Conservation (phyloP, 2,797 vertebrate species). For the Sebastes iracundus region DNA sequence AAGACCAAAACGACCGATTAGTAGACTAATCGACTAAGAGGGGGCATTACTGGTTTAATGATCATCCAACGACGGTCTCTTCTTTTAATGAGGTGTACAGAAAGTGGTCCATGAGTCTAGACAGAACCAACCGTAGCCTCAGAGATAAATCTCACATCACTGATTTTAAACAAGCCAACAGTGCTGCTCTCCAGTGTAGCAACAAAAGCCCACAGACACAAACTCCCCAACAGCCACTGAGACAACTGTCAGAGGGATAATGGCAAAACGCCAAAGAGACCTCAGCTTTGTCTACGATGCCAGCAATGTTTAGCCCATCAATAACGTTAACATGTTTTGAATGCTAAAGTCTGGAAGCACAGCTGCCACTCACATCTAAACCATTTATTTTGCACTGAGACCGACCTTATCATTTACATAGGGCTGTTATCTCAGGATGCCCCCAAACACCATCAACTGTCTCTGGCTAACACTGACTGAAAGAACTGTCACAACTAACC, state of each 20-base stretch:
- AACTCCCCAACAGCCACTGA: constrained; percentile 7
- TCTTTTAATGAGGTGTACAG: not conserved
- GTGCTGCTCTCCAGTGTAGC: not conserved
- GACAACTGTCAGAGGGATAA: constrained; percentile 27
- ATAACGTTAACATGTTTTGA: not conserved
- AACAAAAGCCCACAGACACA: constrained; percentile 27
- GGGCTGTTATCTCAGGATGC: not conserved
- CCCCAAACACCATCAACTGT: not conserved
- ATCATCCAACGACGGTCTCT: not conserved
- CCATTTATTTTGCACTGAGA: not conserved
- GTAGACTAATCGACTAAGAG: no score
- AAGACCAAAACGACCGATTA: no score
- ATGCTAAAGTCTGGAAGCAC: not conserved
- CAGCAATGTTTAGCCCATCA: not conserved
- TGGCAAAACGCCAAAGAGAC: not conserved
- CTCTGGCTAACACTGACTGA: not conserved
- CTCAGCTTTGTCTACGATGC: constrained; percentile 1
- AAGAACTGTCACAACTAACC: constrained; percentile 6
- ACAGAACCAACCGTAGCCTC: not conserved
- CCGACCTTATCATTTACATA: not conserved
- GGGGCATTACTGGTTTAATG: not conserved
- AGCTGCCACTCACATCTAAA: constrained; percentile 14
- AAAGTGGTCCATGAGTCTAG: not conserved
- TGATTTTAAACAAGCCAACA: constrained; percentile 36
- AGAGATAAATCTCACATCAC: constrained; percentile 22